These are phyloP conservation scores for Epinephelus awoara DNA, from an alignment of 2,797 vertebrate genomes.

Conservation along the genomic window DNA sequence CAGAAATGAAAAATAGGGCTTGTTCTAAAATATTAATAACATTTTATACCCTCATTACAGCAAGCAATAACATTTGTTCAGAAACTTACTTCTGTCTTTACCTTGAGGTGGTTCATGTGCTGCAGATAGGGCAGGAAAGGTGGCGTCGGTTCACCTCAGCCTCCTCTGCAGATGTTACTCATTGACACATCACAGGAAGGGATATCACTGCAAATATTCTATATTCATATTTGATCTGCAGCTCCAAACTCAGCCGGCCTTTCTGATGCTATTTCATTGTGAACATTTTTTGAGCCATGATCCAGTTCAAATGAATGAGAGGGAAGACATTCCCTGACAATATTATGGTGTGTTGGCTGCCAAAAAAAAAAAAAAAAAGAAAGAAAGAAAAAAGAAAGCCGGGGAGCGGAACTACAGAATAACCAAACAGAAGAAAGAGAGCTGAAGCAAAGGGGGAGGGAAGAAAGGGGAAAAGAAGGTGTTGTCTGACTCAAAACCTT, in stretches of 20 bases:
- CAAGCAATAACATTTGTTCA: conserved; percentile 88
- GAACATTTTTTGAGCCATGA: conserved; percentile 52
- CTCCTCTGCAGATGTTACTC: conserved; percentile 57
- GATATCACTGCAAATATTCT: conserved; percentile 70
- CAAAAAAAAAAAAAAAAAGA: conserved; percentile 29
- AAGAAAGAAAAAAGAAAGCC: conserved; percentile 3
- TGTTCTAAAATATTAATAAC: conserved; percentile 90
- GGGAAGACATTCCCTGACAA: conserved; percentile 58
- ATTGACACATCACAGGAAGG: conserved; percentile 54
- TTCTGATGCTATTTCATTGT: conserved; percentile 42
- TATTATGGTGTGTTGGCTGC: conserved; percentile 46
- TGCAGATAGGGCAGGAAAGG: conserved; percentile 41
- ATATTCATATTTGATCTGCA: conserved; percentile 78
- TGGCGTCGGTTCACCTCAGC: conserved; percentile 49
- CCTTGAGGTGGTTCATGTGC: conserved; percentile 75
- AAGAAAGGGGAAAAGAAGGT: conserved; percentile 58
- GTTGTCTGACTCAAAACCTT: conserved; percentile 78
- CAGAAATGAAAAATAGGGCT: conserved; percentile 89
- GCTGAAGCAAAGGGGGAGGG: conserved; percentile 47
- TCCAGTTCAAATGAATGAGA: conserved; percentile 61
- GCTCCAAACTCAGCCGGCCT: conserved; percentile 37
- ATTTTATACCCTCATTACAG: conserved; percentile 90
- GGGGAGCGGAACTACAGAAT: conserved; percentile 54
- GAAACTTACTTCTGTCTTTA: conserved; percentile 81
- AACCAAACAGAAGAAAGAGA: conserved; percentile 66